A percentile compares a stretch with the other conserved stretches of the same genome.
phyloP scores from a whole-genome alignment of 2,797 vertebrate genomes.

The Chloroceryle inda region DNA sequence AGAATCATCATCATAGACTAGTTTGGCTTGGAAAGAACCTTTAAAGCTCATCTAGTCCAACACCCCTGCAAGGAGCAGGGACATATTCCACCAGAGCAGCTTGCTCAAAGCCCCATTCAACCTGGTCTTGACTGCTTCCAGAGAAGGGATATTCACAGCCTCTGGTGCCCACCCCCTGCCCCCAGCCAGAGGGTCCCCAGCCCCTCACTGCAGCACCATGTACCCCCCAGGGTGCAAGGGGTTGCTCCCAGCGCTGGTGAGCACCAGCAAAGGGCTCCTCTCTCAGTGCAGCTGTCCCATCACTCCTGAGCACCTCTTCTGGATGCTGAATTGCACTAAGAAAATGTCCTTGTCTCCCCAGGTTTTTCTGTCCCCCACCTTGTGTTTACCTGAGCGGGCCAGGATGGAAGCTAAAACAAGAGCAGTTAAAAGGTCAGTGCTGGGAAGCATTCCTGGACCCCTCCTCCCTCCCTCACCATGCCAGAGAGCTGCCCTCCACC shows the following conservation, averaged over 20 bases:
- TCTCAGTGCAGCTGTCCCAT: not conserved
- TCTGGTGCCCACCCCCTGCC: rapidly evolving
- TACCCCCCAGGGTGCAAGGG: rapidly evolving
- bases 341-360: constrained; percentile 47
- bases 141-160: too few species aligned
- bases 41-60: not conserved
- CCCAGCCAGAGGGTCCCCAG: not conserved
- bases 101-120: not conserved
- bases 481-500: not conserved
- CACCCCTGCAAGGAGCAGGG: not conserved
- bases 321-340: not conserved
- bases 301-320: rapidly evolving
- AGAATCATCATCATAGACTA: not conserved
- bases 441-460: not conserved
- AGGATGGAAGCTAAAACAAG: constrained; percentile 90
- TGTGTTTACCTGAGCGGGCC: constrained; percentile 91
- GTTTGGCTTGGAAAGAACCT: not conserved
- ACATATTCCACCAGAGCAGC: not conserved
- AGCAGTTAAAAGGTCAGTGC: constrained; percentile 85
- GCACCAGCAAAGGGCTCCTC: not conserved
- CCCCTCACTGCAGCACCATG: rapidly evolving
- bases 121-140: not conserved
- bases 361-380: constrained; percentile 97
- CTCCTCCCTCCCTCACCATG: not conserved
- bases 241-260: rapidly evolving